Evolutionary conservation across 92 coral and sea anemone genomes (phyloP).

Genomic region (Epizoanthus stellaris): DNA sequence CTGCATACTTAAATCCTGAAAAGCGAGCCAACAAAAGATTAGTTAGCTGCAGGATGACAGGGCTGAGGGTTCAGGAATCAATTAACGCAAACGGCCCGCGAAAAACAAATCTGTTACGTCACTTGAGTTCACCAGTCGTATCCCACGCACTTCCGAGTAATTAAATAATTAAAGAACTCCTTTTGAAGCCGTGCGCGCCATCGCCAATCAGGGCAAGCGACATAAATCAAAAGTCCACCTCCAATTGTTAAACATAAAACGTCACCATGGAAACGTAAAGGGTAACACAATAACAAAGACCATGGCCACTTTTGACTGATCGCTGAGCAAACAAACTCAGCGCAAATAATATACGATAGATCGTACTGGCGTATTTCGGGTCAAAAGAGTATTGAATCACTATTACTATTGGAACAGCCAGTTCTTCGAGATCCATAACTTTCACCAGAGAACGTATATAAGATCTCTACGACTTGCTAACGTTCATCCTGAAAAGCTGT

Average conservation of each 20-base stretch:
- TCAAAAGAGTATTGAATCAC: background rate
- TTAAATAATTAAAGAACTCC: slow-evolving; percentile 55
- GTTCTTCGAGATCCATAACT: background rate
- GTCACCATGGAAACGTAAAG: slow-evolving; percentile 21
- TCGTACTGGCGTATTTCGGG: background rate
- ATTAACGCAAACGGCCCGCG: slow-evolving; percentile 69
- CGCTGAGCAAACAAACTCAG: slow-evolving; percentile 14
- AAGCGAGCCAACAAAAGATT: slow-evolving; percentile 51
- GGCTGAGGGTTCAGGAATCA: slow-evolving; percentile 50
- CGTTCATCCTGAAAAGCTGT: background rate
- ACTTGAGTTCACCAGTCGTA: slow-evolving; percentile 39
- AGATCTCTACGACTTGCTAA: background rate
- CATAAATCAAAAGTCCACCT: slow-evolving; percentile 30
- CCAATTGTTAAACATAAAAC: slow-evolving; percentile 28
- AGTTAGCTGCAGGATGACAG: slow-evolving; percentile 48
- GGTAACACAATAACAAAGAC: slow-evolving; percentile 43
- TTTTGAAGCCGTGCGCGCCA: background rate
- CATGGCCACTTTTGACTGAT: slow-evolving; percentile 40
- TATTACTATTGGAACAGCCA: background rate
- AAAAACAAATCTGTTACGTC: slow-evolving; percentile 76
- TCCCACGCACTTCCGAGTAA: slow-evolving; percentile 76
- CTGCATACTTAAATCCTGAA: slow-evolving; percentile 61
- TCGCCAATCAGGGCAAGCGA: slow-evolving; percentile 25
- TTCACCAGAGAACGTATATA: background rate
- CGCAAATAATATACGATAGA: background rate